These are phyloP conservation scores for Cynopterus sphinx DNA, from an alignment of 2,797 vertebrate species.

Conservation along the genomic window DNA sequence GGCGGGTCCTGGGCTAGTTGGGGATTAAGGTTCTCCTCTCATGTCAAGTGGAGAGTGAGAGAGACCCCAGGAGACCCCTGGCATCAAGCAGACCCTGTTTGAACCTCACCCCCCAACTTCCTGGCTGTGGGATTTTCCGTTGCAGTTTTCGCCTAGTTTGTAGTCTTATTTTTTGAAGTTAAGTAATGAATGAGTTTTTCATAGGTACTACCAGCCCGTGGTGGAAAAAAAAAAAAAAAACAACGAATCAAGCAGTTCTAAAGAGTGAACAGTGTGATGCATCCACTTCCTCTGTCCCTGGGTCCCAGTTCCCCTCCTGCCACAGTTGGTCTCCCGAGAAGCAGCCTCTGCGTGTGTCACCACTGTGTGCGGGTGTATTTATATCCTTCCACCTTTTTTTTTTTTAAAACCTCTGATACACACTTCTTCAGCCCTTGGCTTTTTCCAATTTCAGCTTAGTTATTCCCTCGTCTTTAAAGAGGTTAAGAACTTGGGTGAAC, in stretches of 20 bases:
- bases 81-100: background rate
- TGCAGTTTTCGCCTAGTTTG: background rate
- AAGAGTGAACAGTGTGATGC: background rate
- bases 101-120: background rate
- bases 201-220: background rate
- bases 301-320: background rate
- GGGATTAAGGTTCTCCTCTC: background rate
- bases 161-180: background rate
- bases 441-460: background rate
- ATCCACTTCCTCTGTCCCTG: background rate
- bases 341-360: background rate
- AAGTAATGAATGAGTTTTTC: background rate
- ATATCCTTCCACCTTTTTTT: constrained; percentile 22
- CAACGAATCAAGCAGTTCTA: background rate
- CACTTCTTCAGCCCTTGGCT: background rate
- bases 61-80: background rate
- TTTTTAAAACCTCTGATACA: background rate
- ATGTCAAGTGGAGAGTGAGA: background rate
- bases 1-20: background rate
- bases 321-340: background rate
- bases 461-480: background rate
- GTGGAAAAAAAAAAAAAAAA: background rate
- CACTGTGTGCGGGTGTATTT: background rate
- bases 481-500: background rate
- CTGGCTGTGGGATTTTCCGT: background rate